Evolutionary conservation across 2,888 invertebrate species (phyloP).

Genomic region (Gastrophysa polygoni): DNA sequence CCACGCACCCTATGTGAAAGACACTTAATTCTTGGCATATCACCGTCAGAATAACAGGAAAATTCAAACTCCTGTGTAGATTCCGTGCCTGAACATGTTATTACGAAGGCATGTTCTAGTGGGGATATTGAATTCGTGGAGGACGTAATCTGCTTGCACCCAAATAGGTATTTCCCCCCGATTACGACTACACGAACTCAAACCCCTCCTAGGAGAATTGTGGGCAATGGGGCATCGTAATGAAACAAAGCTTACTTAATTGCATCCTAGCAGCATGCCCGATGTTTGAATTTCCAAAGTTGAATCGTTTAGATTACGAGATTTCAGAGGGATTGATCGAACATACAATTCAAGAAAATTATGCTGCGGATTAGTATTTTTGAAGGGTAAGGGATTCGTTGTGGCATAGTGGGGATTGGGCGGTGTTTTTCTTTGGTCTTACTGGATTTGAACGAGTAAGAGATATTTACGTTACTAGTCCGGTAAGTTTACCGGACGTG

Average conservation of each 20-base stretch:
- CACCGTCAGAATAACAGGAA: too few species aligned
- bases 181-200: background rate
- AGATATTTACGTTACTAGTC: too few species aligned
- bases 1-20: too few species aligned
- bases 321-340: background rate
- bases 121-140: background rate
- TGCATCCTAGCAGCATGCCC: background rate
- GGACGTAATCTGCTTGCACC: background rate
- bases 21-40: too few species aligned
- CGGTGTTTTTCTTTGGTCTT: too few species aligned
- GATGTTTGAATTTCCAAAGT: background rate
- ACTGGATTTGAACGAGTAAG: too few species aligned
- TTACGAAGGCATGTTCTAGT: background rate
- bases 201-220: background rate
- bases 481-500: too few species aligned
- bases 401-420: too few species aligned
- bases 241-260: constrained; percentile 6
- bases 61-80: too few species aligned
- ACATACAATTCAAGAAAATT: background rate
- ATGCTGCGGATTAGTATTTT: too few species aligned
- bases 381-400: too few species aligned
- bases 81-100: background rate
- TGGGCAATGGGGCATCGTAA: background rate
- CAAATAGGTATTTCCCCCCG: background rate
- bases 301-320: background rate